phyloP scores from a whole-genome alignment of 1,140 invertebrate species.

The Ladona fulva region DNA sequence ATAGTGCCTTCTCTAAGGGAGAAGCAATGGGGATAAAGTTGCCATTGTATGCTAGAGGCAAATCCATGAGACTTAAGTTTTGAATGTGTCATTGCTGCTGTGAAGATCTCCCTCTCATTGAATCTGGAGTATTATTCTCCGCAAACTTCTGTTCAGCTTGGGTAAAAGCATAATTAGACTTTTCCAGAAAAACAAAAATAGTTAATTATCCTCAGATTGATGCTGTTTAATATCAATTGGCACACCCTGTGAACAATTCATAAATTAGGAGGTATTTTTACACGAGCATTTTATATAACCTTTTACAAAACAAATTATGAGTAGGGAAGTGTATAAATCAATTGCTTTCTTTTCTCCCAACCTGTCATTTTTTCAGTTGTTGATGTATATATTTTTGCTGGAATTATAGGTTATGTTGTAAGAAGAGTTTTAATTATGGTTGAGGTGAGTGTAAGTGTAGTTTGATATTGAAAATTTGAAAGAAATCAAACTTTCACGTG shows the following conservation, averaged over 20 bases:
- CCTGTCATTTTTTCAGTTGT: neutral
- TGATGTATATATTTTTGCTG: slow-evolving; percentile 3
- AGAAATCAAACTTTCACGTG: neutral
- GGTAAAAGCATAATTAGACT: no score
- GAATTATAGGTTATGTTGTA: neutral
- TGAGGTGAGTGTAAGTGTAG: neutral
- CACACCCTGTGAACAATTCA: neutral
- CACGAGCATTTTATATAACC: slow-evolving; percentile 1
- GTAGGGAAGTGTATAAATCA: neutral
- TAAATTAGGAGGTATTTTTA: slow-evolving; percentile 10
- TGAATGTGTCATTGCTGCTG: neutral
- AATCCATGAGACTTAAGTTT: neutral
- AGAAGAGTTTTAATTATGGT: neutral
- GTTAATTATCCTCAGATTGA: neutral
- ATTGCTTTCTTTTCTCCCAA: neutral
- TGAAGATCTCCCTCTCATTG: neutral
- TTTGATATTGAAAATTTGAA: slow-evolving; percentile 4
- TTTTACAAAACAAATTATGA: slow-evolving; percentile 1
- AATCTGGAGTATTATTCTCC: neutral
- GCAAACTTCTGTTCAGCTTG: no score
- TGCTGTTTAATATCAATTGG: neutral
- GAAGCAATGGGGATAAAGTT: neutral
- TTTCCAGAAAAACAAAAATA: no score
- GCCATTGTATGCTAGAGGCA: neutral
- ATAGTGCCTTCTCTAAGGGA: slow-evolving; percentile 4